These are phyloP conservation scores for Gymnothorax reevesii DNA, from an alignment of 2,797 vertebrate species.

Conservation along the genomic window DNA sequence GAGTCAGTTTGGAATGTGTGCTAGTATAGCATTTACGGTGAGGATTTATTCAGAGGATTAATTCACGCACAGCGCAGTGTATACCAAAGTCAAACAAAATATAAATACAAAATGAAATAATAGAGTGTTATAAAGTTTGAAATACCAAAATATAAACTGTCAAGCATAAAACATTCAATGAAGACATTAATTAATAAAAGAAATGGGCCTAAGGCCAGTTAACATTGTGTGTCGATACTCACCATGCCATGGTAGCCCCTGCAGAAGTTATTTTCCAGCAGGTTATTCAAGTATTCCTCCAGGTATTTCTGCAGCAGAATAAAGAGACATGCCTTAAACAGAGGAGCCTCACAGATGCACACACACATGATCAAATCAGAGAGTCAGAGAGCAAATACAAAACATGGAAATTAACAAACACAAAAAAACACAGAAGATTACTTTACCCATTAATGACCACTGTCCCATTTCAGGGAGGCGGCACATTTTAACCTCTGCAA, in stretches of 20 bases:
- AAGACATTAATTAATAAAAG: background rate
- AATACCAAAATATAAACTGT: too few relatives aligned
- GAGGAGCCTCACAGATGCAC: conserved; percentile 23
- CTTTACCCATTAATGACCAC: too few relatives aligned
- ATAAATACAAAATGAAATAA: too few relatives aligned
- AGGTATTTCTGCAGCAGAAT: conserved; percentile 78
- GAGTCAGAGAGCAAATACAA: too few relatives aligned
- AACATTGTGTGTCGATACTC: conserved; percentile 33
- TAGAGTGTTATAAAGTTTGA: too few relatives aligned
- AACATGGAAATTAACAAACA: too few relatives aligned
- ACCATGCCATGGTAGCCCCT: conserved; percentile 84
- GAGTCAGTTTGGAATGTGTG: background rate
- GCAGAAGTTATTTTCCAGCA: conserved; percentile 81
- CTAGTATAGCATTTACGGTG: background rate
- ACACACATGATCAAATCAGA: background rate
- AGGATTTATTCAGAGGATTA: background rate
- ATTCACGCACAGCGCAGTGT: too few relatives aligned
- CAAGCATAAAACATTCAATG: too few relatives aligned
- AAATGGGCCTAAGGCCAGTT: background rate
- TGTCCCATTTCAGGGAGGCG: too few relatives aligned
- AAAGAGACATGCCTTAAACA: background rate
- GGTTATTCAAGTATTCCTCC: conserved; percentile 82
- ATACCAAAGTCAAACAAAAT: too few relatives aligned
- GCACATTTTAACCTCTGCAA: too few relatives aligned
- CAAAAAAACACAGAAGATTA: background rate